Conservation (phyloP, 2,113 vertebrate species). For the Andinoacara biseriatus region DNA sequence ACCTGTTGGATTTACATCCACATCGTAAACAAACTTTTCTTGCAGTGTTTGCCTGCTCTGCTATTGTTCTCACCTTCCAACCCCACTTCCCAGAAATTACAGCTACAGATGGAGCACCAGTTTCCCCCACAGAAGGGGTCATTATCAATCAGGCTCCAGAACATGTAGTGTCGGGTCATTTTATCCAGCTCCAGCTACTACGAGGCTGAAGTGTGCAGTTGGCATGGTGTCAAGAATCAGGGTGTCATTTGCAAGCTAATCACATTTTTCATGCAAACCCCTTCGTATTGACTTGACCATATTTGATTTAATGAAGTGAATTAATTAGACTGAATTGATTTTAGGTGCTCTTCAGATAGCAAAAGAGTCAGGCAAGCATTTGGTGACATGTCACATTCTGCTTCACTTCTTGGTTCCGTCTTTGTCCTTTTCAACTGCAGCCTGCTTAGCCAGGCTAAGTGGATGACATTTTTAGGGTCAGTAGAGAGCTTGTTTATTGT, state of each 20-base stretch:
- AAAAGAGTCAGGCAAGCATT: constrained; percentile 43
- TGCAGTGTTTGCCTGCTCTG: not conserved
- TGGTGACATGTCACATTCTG: constrained; percentile 23
- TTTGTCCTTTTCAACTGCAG: not conserved
- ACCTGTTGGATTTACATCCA: constrained; percentile 40
- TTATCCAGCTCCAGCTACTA: not conserved
- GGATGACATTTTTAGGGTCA: constrained; percentile 10
- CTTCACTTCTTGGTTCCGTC: constrained; percentile 22
- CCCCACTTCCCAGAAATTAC: not conserved
- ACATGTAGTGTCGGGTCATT: constrained; percentile 10
- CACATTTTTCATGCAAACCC: constrained; percentile 51
- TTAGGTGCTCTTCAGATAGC: constrained; percentile 41
- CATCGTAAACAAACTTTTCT: constrained; percentile 33
- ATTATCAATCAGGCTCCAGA: constrained; percentile 28
- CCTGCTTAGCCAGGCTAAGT: not conserved
- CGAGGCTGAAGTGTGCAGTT: constrained; percentile 3
- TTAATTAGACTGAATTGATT: constrained; percentile 63
- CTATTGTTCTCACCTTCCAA: constrained; percentile 17
- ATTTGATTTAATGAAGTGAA: constrained; percentile 71
- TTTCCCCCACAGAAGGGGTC: constrained; percentile 21
- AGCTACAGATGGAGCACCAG: constrained; percentile 25
- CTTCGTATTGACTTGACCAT: constrained; percentile 48
- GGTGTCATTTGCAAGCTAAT: constrained; percentile 58
- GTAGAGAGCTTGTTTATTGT: not conserved
- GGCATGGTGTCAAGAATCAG: constrained; percentile 39